Conservation (phyloP, 2,113 vertebrate genomes). For the Peromyscus polionotus region DNA sequence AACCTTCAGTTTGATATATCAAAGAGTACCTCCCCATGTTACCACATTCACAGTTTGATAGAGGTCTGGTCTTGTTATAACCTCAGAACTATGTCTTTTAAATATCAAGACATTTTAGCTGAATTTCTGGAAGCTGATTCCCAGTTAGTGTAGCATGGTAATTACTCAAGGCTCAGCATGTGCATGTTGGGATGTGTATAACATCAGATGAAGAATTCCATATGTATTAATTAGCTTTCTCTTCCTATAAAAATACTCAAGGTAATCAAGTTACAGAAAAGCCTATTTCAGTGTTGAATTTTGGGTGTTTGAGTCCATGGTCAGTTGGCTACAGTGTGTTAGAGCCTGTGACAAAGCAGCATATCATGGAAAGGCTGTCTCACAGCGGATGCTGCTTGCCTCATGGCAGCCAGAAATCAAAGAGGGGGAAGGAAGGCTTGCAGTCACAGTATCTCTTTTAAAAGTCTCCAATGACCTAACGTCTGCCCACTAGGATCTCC, state of each 20-base stretch:
- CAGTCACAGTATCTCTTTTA: background rate
- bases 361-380: background rate
- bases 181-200: background rate
- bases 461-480: background rate
- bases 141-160: background rate
- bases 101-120: background rate
- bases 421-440: background rate
- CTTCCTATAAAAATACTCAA: background rate
- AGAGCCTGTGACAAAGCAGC: background rate
- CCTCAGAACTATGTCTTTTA: slow-evolving; percentile 45
- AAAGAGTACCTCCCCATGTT: background rate
- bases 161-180: background rate
- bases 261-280: background rate
- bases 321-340: background rate
- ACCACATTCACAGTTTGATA: background rate
- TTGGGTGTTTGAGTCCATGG: background rate
- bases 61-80: background rate
- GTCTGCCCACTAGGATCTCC: background rate
- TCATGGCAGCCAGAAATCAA: background rate
- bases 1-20: background rate
- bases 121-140: background rate
- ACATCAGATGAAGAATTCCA: background rate
- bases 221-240: background rate
- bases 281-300: background rate
- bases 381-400: background rate